phyloP scores from a whole-genome alignment of 2,888 invertebrate species.

The Agonopterix heracliana region DNA sequence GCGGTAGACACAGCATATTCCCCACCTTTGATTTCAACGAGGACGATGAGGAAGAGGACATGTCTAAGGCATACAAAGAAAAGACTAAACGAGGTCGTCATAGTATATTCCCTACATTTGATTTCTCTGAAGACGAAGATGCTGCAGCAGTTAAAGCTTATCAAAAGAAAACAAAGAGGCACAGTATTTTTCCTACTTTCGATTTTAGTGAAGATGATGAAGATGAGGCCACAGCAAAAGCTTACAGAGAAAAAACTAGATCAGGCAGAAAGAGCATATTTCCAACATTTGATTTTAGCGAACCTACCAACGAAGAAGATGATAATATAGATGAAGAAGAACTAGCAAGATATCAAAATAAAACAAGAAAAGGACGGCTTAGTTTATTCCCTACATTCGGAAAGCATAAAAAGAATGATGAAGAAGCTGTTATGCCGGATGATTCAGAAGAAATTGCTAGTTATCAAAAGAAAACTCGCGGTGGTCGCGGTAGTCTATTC shows the following conservation, averaged over 20 bases:
- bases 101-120: conserved; percentile 60
- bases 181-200: conserved; percentile 60
- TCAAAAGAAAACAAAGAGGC: conserved; percentile 50
- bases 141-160: conserved; percentile 36
- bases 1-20: conserved; percentile 33
- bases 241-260: conserved; percentile 53
- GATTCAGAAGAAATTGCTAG: conserved; percentile 63
- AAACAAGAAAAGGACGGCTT: conserved; percentile 57
- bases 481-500: conserved; percentile 56
- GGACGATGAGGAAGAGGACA: conserved; percentile 28
- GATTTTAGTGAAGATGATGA: conserved; percentile 51
- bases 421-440: conserved; percentile 56
- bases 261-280: conserved; percentile 60
- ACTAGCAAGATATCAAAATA: conserved; percentile 56
- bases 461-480: conserved; percentile 59
- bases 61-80: conserved; percentile 44
- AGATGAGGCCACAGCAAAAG: conserved; percentile 34
- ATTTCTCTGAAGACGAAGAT: conserved; percentile 64
- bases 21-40: conserved; percentile 38
- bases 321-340: conserved; percentile 61
- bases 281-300: conserved; percentile 62
- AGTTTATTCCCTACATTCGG: conserved; percentile 66
- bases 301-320: conserved; percentile 51
- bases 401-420: conserved; percentile 50
- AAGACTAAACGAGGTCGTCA: conserved; percentile 54